Base-by-base conservation (phyloP, 2,888 invertebrate genomes). In the Eristalis tenax region DNA sequence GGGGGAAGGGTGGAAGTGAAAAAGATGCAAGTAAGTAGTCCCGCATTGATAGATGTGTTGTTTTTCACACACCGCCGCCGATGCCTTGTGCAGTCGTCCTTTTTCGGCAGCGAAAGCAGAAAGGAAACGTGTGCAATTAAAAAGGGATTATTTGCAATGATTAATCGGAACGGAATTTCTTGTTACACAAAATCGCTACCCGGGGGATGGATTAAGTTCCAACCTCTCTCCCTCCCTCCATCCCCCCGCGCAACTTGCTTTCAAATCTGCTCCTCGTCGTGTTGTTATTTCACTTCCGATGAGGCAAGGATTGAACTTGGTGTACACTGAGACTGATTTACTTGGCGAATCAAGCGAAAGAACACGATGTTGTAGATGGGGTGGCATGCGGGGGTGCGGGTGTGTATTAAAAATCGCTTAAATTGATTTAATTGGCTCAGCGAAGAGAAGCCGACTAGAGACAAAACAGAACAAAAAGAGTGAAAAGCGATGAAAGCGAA, bases 91-190 rank as follows among this genome's bases (percentile, higher is more conserved):
- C n/a, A 18, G 5, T 1, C 35, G 35, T 18, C 18, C 1, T 61
- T 23, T 26, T 57, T 73, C 23, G 40, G 64, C 10, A 77, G 59
- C 26, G 38, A 79, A 70, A 68, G 61, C 59, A 73, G 38, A 63
- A 59, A 80, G 50, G 35, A 81, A 85, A 74, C 74, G 69, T 82
- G 82, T 86, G 77, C 85, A 86, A 86, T 86, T 86, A 86, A 86
- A 86, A 74, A 82, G 66, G 82, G 85, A 82, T 86, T 82, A 82
- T 65, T 82, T 82, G 82, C 65, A 78, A 86, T 86, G 85, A 86
- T 86, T 82, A 86, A 86, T 86, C 82, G 85, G 78, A 82, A 86
- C 70, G 85, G 74, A 86, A 86, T 82, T 86, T 74, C 82, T 75
- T 82, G 71, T 74, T 78, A 15, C 18, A 59, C 64, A 70, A 69